These are phyloP conservation scores for Cheracebus regulus DNA, from an alignment of 2,797 vertebrate genomes.

Conservation along the genomic window DNA sequence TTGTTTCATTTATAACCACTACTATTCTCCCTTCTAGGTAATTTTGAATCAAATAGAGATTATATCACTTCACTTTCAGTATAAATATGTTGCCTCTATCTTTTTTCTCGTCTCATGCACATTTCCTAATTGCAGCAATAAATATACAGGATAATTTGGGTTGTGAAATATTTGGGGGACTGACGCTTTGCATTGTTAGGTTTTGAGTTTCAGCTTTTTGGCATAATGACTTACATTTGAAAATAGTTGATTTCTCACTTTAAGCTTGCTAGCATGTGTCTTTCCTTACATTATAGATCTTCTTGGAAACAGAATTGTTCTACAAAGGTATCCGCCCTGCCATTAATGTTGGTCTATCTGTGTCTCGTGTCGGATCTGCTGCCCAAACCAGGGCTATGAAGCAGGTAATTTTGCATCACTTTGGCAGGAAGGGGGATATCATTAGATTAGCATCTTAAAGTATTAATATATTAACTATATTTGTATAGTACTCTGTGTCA, in stretches of 20 bases:
- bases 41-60: constrained; percentile 33
- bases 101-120: background rate
- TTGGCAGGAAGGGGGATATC: background rate
- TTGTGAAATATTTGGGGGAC: background rate
- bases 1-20: background rate
- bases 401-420: constrained; percentile 87
- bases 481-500: background rate
- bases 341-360: constrained; percentile 98
- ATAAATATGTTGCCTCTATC: background rate
- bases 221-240: background rate
- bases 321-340: constrained; percentile 99
- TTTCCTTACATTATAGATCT: constrained; percentile 88
- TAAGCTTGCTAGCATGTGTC: background rate
- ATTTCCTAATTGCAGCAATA: background rate
- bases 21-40: background rate
- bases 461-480: background rate
- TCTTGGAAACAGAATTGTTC: constrained; percentile 99
- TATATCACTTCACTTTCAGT: background rate
- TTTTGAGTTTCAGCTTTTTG: background rate
- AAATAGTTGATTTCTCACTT: background rate
- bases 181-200: background rate
- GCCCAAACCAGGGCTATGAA: constrained; percentile 99
- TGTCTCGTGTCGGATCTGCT: constrained; percentile 98
- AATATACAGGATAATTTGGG: background rate
- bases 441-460: background rate